Percentiles rank a stretch among this genome's conserved stretches.
Conservation (phyloP, 2,888 invertebrate genomes). For the Epistrophe grossulariae region DNA sequence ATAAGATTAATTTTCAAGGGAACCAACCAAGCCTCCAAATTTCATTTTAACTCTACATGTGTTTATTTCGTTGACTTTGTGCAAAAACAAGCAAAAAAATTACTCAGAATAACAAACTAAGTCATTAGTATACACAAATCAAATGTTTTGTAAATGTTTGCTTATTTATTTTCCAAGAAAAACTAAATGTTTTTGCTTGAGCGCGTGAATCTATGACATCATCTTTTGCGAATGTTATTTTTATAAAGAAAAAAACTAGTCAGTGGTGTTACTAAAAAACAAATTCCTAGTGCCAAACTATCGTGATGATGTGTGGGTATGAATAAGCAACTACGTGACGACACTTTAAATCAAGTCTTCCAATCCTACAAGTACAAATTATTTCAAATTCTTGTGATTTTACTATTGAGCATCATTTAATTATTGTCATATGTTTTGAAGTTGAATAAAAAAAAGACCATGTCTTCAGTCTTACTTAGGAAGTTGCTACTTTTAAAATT, state of each 20-base stretch:
- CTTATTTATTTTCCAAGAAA: neutral
- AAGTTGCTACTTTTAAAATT: neutral
- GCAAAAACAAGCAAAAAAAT: neutral
- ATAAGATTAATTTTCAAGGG: neutral
- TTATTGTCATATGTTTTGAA: conserved; percentile 18
- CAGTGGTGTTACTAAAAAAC: neutral
- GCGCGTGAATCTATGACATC: conserved; percentile 34
- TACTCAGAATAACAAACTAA: conserved; percentile 38
- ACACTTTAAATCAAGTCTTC: conserved; percentile 32
- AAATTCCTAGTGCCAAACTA: neutral
- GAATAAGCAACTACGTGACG: conserved; percentile 50
- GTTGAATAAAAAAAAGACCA: neutral
- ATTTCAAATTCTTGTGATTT: conserved; percentile 20
- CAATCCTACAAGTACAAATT: conserved; percentile 31
- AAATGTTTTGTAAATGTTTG: conserved; percentile 30
- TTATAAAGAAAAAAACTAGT: conserved; percentile 21
- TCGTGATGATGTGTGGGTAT: conserved; percentile 10
- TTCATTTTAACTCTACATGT: neutral
- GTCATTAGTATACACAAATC: conserved; percentile 16
- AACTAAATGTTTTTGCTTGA: neutral
- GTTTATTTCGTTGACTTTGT: neutral
- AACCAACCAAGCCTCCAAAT: neutral
- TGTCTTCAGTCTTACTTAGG: neutral
- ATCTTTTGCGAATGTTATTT: conserved; percentile 35
- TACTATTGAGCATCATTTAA: neutral